phyloP scores from a whole-genome alignment of 2,113 vertebrate species.

The Laterallus jamaicensis region DNA sequence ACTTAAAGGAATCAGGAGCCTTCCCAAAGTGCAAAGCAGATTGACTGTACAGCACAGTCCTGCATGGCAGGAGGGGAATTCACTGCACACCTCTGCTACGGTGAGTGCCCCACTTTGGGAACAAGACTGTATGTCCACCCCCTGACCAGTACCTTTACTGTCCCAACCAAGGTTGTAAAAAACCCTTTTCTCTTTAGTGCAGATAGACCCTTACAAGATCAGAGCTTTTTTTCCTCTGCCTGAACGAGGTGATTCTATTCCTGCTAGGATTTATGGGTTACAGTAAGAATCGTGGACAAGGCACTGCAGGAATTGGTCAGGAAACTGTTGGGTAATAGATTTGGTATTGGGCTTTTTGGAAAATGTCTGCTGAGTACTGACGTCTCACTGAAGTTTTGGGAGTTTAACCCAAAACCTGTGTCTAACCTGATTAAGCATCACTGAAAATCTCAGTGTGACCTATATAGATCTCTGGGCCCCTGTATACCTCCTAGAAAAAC shows the following conservation, averaged over 20 bases:
- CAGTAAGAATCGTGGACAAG: not conserved
- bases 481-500: not conserved
- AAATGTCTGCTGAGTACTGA: not conserved
- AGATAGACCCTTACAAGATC: not conserved
- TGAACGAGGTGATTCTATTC: not conserved
- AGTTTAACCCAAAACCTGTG: not conserved
- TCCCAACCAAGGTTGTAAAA: not conserved
- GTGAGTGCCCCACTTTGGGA: not conserved
- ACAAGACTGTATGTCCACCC: rapidly evolving
- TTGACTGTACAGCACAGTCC: not conserved
- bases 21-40: not conserved
- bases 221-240: not conserved
- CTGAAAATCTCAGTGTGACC: not conserved
- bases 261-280: not conserved
- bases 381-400: not conserved
- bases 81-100: not conserved
- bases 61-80: not conserved
- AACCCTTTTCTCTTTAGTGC: not conserved
- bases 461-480: not conserved
- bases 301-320: not conserved
- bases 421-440: not conserved
- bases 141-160: not conserved
- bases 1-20: not conserved
- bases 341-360: not conserved
- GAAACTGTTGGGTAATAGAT: not conserved